Percentiles rank a stretch among this genome's conserved stretches.
These are phyloP conservation scores for Philopedon plagiatum DNA, from an alignment of 2,888 invertebrate species.

Conservation along the genomic window DNA sequence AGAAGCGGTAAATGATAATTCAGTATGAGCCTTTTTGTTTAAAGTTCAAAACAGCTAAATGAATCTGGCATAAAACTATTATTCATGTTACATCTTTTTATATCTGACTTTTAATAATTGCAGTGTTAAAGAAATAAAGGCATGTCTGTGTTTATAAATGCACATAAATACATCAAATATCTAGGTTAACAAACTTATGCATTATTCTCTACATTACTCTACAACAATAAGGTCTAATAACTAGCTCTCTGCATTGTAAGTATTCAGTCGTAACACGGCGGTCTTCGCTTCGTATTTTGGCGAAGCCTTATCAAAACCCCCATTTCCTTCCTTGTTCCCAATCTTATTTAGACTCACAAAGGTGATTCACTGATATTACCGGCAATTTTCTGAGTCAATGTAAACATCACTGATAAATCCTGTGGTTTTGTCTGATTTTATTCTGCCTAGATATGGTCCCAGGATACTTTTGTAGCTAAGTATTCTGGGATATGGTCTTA, in stretches of 20 bases:
- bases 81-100: too few species aligned
- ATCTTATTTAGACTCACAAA: constrained; percentile 1
- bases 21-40: too few species aligned
- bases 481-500: too few species aligned
- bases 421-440: constrained; percentile 5
- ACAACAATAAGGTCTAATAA: constrained; percentile 11
- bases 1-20: too few species aligned
- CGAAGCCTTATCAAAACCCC: constrained; percentile 21
- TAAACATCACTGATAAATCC: background rate
- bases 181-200: constrained; percentile 7
- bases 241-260: constrained; percentile 13
- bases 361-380: constrained; percentile 18
- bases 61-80: too few species aligned
- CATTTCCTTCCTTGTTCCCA: constrained; percentile 1
- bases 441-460: background rate
- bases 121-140: background rate
- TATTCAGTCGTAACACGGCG: constrained; percentile 12
- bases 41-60: too few species aligned
- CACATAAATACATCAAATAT: background rate
- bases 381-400: constrained; percentile 14
- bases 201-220: background rate
- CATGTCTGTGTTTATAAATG: background rate
- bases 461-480: too few species aligned
- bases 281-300: constrained; percentile 19
- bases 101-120: too few species aligned